These are phyloP conservation scores for Gymnobelideus leadbeateri DNA, from an alignment of 2,113 vertebrate genomes.

Conservation along the genomic window DNA sequence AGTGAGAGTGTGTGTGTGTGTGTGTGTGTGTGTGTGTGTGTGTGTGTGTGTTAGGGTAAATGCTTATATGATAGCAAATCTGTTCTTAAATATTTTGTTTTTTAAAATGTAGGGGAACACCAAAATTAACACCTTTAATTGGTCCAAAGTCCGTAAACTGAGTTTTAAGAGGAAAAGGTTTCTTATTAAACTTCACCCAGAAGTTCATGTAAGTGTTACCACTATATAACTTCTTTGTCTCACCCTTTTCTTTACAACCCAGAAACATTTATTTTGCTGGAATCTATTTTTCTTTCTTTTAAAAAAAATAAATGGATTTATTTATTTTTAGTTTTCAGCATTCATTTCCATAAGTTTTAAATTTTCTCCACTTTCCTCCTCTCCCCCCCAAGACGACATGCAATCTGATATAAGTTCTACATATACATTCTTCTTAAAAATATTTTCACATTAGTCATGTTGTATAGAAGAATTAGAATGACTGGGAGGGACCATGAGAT, in stretches of 20 bases:
- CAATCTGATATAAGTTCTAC: no score
- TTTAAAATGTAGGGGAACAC: slow-evolving; percentile 88
- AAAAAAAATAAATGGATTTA: no score
- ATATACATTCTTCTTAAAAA: no score
- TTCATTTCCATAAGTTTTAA: no score
- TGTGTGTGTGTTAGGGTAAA: not conserved
- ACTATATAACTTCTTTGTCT: not conserved
- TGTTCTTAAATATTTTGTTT: not conserved
- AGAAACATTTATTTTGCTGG: not conserved
- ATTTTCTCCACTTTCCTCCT: no score
- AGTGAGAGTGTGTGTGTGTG: no score
- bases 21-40: not conserved
- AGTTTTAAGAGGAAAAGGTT: slow-evolving; percentile 98
- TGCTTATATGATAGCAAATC: not conserved
- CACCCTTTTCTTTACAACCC: not conserved
- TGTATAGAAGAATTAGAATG: no score
- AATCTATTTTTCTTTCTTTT: not conserved
- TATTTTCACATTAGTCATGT: no score
- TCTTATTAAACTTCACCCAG: slow-evolving; percentile 96
- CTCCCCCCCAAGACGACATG: no score
- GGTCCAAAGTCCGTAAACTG: slow-evolving; percentile 98
- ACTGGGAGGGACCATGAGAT: no score
- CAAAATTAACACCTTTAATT: slow-evolving; percentile 99
- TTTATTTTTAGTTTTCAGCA: no score
- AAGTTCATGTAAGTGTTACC: slow-evolving; percentile 90